A percentile compares a stretch with the other conserved stretches of the same genome.
These are phyloP conservation scores for Eulacestoma nigropectus DNA, from an alignment of 2,113 vertebrate genomes.

Conservation along the genomic window DNA sequence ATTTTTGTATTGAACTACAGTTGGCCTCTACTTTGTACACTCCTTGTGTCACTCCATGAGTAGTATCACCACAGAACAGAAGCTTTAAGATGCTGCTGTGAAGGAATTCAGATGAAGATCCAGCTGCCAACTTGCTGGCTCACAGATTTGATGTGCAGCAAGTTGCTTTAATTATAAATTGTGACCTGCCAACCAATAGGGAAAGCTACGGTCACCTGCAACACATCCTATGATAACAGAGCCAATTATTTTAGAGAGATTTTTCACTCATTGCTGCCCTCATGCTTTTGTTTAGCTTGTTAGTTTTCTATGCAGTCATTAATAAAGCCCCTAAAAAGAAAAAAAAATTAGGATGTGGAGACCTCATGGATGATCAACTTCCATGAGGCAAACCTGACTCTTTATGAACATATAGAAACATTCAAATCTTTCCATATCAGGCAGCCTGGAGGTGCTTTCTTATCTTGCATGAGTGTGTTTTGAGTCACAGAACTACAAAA, in stretches of 20 bases:
- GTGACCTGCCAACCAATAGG: background rate
- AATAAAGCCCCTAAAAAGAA: background rate
- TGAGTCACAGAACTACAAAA: background rate
- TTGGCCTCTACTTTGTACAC: background rate
- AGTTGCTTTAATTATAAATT: background rate
- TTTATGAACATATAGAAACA: background rate
- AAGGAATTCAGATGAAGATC: background rate
- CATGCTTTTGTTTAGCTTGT: background rate
- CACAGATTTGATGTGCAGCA: fast-evolving
- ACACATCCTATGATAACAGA: background rate
- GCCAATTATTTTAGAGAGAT: background rate
- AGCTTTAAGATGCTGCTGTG: fast-evolving
- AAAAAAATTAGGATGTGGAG: background rate
- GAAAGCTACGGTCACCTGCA: background rate
- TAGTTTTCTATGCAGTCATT: background rate
- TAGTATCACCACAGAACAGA: background rate
- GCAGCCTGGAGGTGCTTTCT: background rate
- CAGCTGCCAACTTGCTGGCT: background rate
- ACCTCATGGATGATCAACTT: background rate
- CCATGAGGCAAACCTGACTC: background rate
- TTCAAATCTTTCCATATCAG: background rate
- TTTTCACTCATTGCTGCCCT: background rate
- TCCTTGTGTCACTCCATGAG: background rate
- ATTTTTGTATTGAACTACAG: background rate
- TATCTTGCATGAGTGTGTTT: background rate